Evolutionary conservation across 2,113 vertebrate species (phyloP).

Genomic region (Grammomys dolichurus): DNA sequence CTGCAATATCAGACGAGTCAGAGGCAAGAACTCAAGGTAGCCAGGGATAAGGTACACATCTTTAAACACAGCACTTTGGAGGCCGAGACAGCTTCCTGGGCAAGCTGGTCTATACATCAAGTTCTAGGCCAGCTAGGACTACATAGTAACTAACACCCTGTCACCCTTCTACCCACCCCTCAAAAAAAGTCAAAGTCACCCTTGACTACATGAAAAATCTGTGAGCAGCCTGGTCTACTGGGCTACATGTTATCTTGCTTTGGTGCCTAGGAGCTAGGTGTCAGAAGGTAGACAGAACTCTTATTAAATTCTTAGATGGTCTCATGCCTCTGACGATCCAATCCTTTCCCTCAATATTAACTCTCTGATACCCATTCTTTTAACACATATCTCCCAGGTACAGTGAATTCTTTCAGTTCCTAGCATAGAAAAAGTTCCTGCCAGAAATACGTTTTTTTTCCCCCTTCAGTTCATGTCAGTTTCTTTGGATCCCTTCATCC

Average conservation of each 20-base stretch:
- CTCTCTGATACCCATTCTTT: background rate
- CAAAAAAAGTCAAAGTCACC: no score
- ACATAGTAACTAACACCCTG: background rate
- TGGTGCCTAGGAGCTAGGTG: background rate
- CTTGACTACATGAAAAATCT: background rate
- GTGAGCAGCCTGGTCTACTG: background rate
- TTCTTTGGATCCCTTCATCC: background rate
- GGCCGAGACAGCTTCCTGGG: background rate
- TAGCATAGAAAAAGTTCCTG: conserved; percentile 70
- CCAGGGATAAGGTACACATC: background rate
- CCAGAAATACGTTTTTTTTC: conserved; percentile 63
- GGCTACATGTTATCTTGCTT: background rate
- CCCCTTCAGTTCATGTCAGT: conserved; percentile 32
- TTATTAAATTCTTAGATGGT: background rate
- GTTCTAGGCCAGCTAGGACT: background rate
- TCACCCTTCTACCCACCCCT: no score
- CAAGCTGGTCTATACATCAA: background rate
- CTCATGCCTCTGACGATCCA: background rate
- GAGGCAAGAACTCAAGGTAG: background rate
- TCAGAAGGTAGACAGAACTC: background rate
- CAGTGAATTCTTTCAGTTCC: conserved; percentile 9
- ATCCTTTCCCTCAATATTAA: background rate
- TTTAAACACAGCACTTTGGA: background rate
- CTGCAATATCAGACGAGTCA: background rate
- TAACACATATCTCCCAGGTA: background rate